phyloP scores from a whole-genome alignment of 2,113 vertebrate genomes.

The Columba livia region DNA sequence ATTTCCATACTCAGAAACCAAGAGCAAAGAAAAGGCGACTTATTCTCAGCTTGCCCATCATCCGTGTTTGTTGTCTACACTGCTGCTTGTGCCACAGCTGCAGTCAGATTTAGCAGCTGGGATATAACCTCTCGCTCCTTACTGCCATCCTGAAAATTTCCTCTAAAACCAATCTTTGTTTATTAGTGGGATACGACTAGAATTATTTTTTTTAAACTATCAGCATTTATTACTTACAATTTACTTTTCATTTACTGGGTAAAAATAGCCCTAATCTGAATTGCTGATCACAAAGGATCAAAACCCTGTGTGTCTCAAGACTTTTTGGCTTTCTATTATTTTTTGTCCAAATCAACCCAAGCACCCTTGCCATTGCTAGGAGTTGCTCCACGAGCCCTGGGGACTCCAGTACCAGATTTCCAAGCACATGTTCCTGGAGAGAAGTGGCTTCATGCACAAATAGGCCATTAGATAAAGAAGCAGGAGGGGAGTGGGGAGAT shows the following conservation, averaged over 20 bases:
- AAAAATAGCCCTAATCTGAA: not conserved
- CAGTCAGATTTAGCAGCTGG: fast-evolving
- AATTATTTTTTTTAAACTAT: not conserved
- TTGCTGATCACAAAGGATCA: not conserved
- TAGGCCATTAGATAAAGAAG: not conserved
- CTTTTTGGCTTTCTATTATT: not conserved
- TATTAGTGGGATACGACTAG: not conserved
- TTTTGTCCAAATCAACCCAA: not conserved
- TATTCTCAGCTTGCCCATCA: not conserved
- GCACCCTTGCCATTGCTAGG: not conserved
- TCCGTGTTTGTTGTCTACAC: fast-evolving
- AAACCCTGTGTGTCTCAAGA: not conserved
- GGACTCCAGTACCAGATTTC: not conserved
- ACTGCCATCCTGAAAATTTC: not conserved
- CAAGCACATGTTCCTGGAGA: not conserved
- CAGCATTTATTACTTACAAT: not conserved
- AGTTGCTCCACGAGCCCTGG: fast-evolving
- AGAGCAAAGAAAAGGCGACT: not conserved
- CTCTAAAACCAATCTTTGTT: not conserved
- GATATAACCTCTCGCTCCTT: not conserved
- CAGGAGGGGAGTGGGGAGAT: not conserved
- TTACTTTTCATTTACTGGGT: not conserved
- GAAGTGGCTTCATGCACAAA: not conserved
- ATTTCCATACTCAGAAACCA: not conserved
- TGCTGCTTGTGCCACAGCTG: not conserved